These are phyloP conservation scores for Apaloderma vittatum DNA, from an alignment of 2,113 vertebrate species.

Conservation along the genomic window DNA sequence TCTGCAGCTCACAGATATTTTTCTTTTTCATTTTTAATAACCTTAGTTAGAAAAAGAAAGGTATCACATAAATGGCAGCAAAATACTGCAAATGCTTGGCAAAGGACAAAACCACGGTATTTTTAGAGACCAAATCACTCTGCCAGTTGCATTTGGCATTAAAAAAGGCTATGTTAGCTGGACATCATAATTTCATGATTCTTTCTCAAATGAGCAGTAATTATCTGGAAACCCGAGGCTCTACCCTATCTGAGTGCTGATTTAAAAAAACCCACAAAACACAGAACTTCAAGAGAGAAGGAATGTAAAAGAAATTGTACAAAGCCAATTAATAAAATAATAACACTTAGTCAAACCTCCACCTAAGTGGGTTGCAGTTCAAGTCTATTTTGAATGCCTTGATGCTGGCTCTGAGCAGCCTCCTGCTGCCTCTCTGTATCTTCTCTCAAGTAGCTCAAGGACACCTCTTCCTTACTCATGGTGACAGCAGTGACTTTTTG, in stretches of 20 bases:
- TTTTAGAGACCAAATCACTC: background rate
- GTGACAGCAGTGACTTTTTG: background rate
- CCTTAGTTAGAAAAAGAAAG: background rate
- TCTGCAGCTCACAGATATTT: background rate
- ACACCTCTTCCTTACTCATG: background rate
- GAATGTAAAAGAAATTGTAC: background rate
- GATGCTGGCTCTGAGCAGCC: background rate
- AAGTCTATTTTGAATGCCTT: background rate
- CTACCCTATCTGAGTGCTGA: background rate
- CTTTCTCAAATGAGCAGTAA: background rate
- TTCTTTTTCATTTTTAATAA: background rate
- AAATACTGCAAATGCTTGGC: background rate
- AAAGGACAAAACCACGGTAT: background rate
- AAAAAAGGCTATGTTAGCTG: background rate
- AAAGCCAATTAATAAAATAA: background rate
- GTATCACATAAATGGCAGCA: background rate
- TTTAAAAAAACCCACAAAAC: background rate
- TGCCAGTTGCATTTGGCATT: background rate
- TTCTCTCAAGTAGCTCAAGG: background rate
- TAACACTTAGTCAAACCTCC: background rate
- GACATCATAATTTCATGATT: background rate
- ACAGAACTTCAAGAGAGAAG: background rate
- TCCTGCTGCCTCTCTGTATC: background rate
- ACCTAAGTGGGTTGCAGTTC: background rate
- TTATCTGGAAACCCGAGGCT: background rate